Conservation (phyloP, 2,113 vertebrate genomes). For the Rhabdomys dilectus region DNA sequence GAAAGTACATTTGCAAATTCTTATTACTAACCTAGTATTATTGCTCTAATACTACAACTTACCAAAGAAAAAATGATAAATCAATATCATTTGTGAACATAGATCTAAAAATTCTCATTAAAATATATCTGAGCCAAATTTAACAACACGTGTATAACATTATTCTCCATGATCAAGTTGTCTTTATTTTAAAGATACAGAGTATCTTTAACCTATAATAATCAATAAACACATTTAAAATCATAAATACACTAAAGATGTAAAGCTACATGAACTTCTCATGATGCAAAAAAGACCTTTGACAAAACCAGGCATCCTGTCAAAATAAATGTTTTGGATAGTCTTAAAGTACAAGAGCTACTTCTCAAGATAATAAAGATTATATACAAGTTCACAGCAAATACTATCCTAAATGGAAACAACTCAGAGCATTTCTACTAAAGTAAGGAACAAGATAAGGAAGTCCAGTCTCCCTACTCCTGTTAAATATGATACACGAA, state of each 20-base stretch:
- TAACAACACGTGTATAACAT: neutral
- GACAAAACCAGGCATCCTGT: neutral
- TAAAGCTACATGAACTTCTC: neutral
- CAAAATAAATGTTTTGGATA: neutral
- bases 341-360: neutral
- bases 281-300: neutral
- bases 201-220: neutral
- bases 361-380: neutral
- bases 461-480: neutral
- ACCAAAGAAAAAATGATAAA: neutral
- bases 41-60: neutral
- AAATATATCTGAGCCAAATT: neutral
- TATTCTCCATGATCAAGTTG: neutral
- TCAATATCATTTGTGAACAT: neutral
- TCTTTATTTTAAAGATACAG: neutral
- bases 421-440: neutral
- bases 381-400: neutral
- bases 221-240: neutral
- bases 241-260: neutral
- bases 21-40: neutral
- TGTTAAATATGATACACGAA: neutral
- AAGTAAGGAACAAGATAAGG: neutral
- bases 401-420: neutral
- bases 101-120: neutral
- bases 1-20: neutral